Base-by-base conservation (phyloP, 2,113 vertebrate genomes). In the Aspidoscelis tigris region DNA sequence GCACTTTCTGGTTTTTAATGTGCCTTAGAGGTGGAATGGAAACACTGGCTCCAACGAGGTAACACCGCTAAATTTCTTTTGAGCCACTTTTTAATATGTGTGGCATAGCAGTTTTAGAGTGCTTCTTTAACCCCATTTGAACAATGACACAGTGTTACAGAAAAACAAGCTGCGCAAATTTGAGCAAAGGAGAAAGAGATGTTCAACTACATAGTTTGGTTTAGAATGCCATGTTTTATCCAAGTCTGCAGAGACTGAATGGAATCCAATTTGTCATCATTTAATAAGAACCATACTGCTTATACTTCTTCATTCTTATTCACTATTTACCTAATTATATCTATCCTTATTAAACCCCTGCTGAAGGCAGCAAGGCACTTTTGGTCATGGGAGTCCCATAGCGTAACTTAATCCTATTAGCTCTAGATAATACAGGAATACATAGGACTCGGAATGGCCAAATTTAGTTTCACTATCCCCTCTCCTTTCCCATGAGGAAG, bases 341-440 rank as follows among this genome's bases (percentile, higher is more conserved):
- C 92, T 95, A 90, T 91, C 93, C 95, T 96, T 96, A 96, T 96
- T 96, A 96, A 95, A 96, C 95, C 94, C 95, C 95, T 96, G 95
- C 96, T 96, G 95, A 96, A 96, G 95, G 82, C 90, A 93, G 92
- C 90, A 93, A 93, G 84, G 91, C 92, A 95, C 90, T 92, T 94
- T 91, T 88, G 95, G 94, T 94, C 90, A 94, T 88, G 89, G 90
- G 95, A 96, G 93, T 96, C 95, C 96, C 95, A 94, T 89, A 93
- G 95, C 93, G 95, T 95, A 96, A 93, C 91, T 93, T 96, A 96
- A 96, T 96, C 95, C 96, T 94, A 96, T 96, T 96, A 96, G 96
- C 94, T 95, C 91, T 93, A 94, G 93, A 96, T 95, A 96, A 96
- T 80, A 96, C 2, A 24, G 90, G 91, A 89, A 92, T 89, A 70